Percentiles rank a stretch among this genome's conserved stretches.
These are phyloP conservation scores for Noctuana brunneofusca DNA, from an alignment of 2,888 invertebrate species.

Conservation along the genomic window DNA sequence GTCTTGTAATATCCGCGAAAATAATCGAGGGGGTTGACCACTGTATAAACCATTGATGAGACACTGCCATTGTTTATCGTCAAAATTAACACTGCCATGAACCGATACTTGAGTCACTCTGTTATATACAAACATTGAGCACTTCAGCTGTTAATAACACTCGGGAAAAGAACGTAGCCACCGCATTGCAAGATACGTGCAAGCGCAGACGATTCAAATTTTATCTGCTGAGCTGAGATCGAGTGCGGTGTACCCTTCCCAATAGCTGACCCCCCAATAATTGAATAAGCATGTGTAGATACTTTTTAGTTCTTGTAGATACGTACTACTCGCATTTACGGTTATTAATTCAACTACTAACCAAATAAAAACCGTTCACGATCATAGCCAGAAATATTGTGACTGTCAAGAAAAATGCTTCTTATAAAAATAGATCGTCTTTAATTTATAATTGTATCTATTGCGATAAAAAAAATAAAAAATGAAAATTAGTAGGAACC, in stretches of 20 bases:
- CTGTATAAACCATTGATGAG: slow-evolving; percentile 79
- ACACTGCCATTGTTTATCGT: slow-evolving; percentile 63
- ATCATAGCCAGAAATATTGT: background rate
- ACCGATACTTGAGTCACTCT: slow-evolving; percentile 2
- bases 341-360: background rate
- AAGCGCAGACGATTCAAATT: slow-evolving; percentile 50
- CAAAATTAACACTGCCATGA: slow-evolving; percentile 29
- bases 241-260: slow-evolving; percentile 17
- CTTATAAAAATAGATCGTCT: no score
- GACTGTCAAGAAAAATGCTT: no score
- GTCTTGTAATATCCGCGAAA: slow-evolving; percentile 63
- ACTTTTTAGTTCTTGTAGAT: background rate
- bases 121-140: background rate
- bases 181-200: slow-evolving; percentile 56
- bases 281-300: background rate
- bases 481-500: no score
- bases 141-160: background rate
- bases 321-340: no score
- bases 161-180: slow-evolving; percentile 36
- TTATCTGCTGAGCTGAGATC: slow-evolving; percentile 51
- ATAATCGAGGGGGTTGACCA: slow-evolving; percentile 70
- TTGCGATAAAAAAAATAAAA: no score
- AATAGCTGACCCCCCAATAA: slow-evolving; percentile 18
- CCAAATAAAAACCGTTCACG: background rate
- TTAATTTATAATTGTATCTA: no score